phyloP scores from a whole-genome alignment of 2,888 invertebrate species.

The Cryptus viduatorius region DNA sequence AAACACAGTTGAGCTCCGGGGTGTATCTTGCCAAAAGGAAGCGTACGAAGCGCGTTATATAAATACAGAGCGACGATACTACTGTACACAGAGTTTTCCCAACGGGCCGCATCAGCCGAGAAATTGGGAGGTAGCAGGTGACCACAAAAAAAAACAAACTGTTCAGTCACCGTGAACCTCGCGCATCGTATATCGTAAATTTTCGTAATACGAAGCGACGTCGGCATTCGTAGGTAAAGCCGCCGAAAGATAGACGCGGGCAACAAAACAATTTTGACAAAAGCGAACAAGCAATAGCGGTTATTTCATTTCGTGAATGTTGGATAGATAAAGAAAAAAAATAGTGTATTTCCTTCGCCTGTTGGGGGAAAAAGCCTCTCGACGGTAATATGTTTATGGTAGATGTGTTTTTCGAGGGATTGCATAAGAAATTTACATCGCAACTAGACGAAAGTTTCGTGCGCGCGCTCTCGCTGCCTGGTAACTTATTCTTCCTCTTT shows the following conservation, averaged over 20 bases:
- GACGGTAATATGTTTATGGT: slow-evolving; percentile 69
- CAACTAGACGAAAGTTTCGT: slow-evolving; percentile 70
- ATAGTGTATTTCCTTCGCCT: slow-evolving; percentile 34
- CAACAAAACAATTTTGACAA: slow-evolving; percentile 52
- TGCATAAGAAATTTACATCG: slow-evolving; percentile 71
- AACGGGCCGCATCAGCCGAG: not conserved
- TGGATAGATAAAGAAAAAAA: slow-evolving; percentile 5
- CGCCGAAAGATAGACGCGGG: too few relatives aligned
- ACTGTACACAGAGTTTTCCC: too few relatives aligned
- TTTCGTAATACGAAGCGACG: too few relatives aligned
- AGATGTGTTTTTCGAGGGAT: slow-evolving; percentile 66
- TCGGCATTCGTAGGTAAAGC: too few relatives aligned
- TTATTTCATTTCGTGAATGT: slow-evolving; percentile 57
- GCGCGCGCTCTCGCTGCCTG: slow-evolving; percentile 52
- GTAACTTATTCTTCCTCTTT: slow-evolving; percentile 68
- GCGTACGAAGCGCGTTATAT: not conserved
- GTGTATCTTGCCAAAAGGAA: not conserved
- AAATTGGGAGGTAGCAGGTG: not conserved
- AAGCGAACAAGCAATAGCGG: slow-evolving; percentile 22
- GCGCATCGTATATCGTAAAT: too few relatives aligned
- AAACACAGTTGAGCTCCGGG: not conserved
- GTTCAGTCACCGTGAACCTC: too few relatives aligned
- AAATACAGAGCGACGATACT: not conserved
- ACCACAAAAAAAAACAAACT: not conserved
- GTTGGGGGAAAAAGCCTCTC: slow-evolving; percentile 34